phyloP scores from a whole-genome alignment of 37 sponge, comb jelly and placozoan species.

The Cliona cf. orientalis region DNA sequence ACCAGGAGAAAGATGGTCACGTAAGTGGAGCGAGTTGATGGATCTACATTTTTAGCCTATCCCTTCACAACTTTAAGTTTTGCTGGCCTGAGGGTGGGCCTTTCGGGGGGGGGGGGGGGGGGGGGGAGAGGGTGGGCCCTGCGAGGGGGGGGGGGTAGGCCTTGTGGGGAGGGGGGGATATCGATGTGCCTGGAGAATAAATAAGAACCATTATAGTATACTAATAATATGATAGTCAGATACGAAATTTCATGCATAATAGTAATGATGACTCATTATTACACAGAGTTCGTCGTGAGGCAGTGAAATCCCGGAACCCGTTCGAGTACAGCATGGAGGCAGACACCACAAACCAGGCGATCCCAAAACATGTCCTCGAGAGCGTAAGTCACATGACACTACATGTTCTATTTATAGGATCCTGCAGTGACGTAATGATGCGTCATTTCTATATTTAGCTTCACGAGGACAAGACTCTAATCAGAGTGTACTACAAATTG shows the following conservation, averaged over 20 bases:
- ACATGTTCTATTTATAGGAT: neutral
- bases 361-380: constrained; percentile 51
- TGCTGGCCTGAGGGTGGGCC: neutral
- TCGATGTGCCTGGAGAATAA: too few relatives aligned
- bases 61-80: too few relatives aligned
- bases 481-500: constrained; percentile 48
- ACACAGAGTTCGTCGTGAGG: constrained; percentile 70
- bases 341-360: constrained; percentile 12
- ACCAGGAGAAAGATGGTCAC: constrained; percentile 87
- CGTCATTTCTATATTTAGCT: constrained; percentile 11
- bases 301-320: constrained; percentile 52
- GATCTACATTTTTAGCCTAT: neutral
- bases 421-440: neutral
- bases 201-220: too few relatives aligned
- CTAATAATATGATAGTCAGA: neutral
- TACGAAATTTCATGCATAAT: neutral
- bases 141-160: too few relatives aligned
- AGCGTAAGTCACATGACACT: constrained; percentile 19
- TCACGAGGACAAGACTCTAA: constrained; percentile 33
- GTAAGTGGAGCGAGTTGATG: constrained; percentile 30
- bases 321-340: constrained; percentile 79
- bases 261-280: neutral
- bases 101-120: too few relatives aligned
- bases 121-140: too few relatives aligned
- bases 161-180: too few relatives aligned